These are phyloP conservation scores for Laspeyria flexula DNA, from an alignment of 2,888 invertebrate species.

Conservation along the genomic window DNA sequence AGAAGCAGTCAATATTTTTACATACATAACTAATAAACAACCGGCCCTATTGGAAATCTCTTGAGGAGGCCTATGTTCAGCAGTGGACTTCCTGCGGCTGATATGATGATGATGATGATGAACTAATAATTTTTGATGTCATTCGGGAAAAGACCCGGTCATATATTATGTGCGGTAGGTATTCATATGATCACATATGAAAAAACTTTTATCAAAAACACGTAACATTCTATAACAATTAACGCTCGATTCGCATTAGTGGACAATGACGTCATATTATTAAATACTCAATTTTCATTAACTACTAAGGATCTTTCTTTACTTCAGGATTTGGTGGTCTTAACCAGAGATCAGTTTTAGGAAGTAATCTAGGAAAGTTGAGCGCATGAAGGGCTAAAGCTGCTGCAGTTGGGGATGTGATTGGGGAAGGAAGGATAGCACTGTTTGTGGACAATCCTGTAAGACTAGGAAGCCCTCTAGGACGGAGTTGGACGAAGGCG, in stretches of 20 bases:
- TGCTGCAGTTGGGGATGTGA: slow-evolving; percentile 64
- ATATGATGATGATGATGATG: too few relatives aligned
- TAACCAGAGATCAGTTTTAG: slow-evolving; percentile 78
- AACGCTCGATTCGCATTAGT: slow-evolving; percentile 14
- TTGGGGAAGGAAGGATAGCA: slow-evolving; percentile 61
- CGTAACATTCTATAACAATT: slow-evolving; percentile 14
- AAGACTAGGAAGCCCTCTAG: slow-evolving; percentile 52
- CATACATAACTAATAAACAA: too few relatives aligned
- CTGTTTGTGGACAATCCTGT: slow-evolving; percentile 41
- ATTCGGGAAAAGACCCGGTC: too few relatives aligned
- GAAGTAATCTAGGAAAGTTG: slow-evolving; percentile 73
- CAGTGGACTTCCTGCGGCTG: too few relatives aligned
- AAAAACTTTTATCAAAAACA: not conserved
- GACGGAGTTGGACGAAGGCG: slow-evolving; percentile 78
- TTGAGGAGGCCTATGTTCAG: too few relatives aligned
- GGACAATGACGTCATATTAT: slow-evolving; percentile 15
- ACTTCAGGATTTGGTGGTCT: slow-evolving; percentile 63
- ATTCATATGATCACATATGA: not conserved
- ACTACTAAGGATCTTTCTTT: slow-evolving; percentile 62
- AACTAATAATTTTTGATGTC: too few relatives aligned
- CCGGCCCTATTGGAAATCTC: too few relatives aligned
- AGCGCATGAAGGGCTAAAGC: slow-evolving; percentile 72
- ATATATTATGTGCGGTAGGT: too few relatives aligned
- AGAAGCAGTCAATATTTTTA: too few relatives aligned
- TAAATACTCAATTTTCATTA: slow-evolving; percentile 19